Base-by-base conservation (phyloP, 2,888 invertebrate genomes). In the Epistrophe eligans region DNA sequence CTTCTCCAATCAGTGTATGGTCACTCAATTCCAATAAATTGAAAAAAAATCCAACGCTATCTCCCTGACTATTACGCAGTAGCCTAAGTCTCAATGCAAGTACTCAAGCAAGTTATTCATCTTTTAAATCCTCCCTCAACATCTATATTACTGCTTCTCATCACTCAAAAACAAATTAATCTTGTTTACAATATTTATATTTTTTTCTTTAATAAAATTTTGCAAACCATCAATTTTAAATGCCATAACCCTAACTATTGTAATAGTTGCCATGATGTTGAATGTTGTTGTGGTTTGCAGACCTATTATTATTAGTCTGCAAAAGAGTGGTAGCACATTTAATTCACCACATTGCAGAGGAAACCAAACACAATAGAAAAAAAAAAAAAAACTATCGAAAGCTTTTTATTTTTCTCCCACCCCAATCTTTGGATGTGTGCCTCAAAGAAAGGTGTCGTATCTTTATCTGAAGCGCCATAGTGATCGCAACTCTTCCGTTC, bases 381-480 rank as follows among this genome's bases (percentile, higher is more conserved):
- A 77, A 35, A 35, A 48, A 77, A 73, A 64, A 74, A 70, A 55
- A 71, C 40, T 32, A 67, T 74, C 52, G 60, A 87, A 87, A 87
- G 82, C 81, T 79, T 71, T n/a, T 79, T 55, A 40, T 13, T 66
- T 45, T 5, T 13, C 35, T 77, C 55, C 48, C 52, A 38, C 43
- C 64, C 62, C 2, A 60, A 5, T 15, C 11, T 40, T 40, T 10
- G 10, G 10, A 40, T 55, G 13, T 35, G 72, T 45, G 38, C 17
- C 55, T 45, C 60, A 57, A 76, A 76, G 80, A 80, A 80, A 72
- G 70, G 64, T 58, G 70, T 55, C 52, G 24, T 50, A n/a, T 52
- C 52, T 70, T 15, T 40, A 17, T 52, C 28, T 40, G 15, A 55
- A 28, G 60, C 40, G n/a, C 24, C 58, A 73, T 58, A 80, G 52